Conservation (phyloP, 1,140 invertebrate genomes). For the Drosophila pachea region DNA sequence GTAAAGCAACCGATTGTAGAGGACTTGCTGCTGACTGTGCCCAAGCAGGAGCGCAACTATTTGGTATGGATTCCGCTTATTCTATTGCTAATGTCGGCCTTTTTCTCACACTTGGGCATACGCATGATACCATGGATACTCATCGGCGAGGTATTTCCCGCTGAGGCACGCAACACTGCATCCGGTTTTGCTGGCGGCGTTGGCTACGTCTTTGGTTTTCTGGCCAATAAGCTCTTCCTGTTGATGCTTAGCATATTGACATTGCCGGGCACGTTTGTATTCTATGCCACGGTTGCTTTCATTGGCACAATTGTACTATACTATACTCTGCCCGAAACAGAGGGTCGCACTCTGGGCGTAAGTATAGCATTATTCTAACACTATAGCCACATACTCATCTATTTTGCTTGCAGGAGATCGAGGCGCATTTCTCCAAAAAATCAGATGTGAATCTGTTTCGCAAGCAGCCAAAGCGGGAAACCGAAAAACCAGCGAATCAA, state of each 20-base stretch:
- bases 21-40: constrained; percentile 66
- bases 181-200: constrained; percentile 85
- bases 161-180: constrained; percentile 83
- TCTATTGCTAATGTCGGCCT: constrained; percentile 83
- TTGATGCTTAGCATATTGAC: constrained; percentile 82
- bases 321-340: constrained; percentile 84
- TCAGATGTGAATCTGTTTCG: constrained; percentile 60
- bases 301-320: constrained; percentile 81
- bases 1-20: constrained; percentile 51
- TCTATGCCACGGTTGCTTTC: constrained; percentile 81
- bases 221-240: constrained; percentile 86
- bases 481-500: constrained; percentile 37
- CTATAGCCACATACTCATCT: background rate
- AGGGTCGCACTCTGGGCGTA: constrained; percentile 85
- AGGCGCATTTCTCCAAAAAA: constrained; percentile 83
- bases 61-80: constrained; percentile 85
- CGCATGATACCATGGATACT: constrained; percentile 87
- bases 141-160: constrained; percentile 86
- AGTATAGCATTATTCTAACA: constrained; percentile 24
- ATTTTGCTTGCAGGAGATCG: constrained; percentile 82
- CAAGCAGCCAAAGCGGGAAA: constrained; percentile 29
- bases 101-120: constrained; percentile 85
- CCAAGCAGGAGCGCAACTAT: constrained; percentile 75
- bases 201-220: constrained; percentile 86
- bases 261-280: constrained; percentile 84